A percentile compares a stretch with the other conserved stretches of the same genome.
These are phyloP conservation scores for Xestoiulus laeticollis DNA, from an alignment of 2,888 invertebrate species.

Conservation along the genomic window DNA sequence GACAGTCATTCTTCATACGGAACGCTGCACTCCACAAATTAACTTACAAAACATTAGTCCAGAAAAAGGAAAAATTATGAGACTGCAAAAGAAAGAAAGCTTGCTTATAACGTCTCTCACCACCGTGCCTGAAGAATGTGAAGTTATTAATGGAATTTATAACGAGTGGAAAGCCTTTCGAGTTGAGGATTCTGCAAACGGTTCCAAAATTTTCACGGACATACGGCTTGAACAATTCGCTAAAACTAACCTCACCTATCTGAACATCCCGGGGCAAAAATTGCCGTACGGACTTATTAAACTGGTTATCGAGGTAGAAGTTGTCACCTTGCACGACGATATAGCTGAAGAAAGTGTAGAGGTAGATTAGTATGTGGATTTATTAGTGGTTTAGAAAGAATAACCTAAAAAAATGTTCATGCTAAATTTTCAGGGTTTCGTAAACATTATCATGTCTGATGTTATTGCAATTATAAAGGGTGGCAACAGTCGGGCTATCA, in stretches of 20 bases:
- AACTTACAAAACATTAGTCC: neutral
- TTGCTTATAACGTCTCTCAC: neutral
- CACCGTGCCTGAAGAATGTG: neutral
- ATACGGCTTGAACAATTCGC: neutral
- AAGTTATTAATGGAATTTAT: neutral
- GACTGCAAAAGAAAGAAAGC: neutral
- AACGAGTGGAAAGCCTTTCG: slow-evolving; percentile 32
- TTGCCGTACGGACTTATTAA: slow-evolving; percentile 34
- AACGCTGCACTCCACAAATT: neutral
- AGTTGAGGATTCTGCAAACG: neutral
- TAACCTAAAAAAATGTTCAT: neutral
- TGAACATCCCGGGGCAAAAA: neutral
- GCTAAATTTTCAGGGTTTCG: slow-evolving; percentile 19
- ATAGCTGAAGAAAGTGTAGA: neutral
- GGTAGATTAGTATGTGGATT: neutral
- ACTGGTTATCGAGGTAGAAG: neutral
- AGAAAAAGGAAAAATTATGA: neutral
- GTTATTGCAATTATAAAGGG: slow-evolving; percentile 13
- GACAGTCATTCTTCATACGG: neutral
- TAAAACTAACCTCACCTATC: neutral
- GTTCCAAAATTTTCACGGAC: neutral
- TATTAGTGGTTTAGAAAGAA: neutral
- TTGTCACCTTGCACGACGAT: neutral
- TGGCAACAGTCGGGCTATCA: neutral
- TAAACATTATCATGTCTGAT: neutral